A percentile compares a stretch with the other conserved stretches of the same genome.
Conservation (phyloP, 2,888 invertebrate genomes). For the Torymus texanus region DNA sequence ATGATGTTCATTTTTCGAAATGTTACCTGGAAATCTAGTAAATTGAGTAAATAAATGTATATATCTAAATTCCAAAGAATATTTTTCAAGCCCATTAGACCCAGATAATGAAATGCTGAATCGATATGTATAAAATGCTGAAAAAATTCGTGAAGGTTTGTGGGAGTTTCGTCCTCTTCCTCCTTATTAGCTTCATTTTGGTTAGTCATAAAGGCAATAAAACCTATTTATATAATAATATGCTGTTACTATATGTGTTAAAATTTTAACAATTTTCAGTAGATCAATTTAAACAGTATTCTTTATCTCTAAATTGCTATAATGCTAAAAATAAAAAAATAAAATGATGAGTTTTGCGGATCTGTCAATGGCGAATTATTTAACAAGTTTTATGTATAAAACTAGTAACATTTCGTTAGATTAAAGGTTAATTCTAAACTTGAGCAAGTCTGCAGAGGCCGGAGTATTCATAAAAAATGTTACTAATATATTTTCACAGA, state of each 20-base stretch:
- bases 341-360: no score
- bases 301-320: no score
- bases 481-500: no score
- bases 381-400: no score
- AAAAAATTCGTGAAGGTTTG: conserved; percentile 66
- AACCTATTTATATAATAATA: conserved; percentile 61
- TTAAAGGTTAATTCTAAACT: no score
- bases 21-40: conserved; percentile 68
- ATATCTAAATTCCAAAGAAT: conserved; percentile 71
- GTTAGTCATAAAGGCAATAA: conserved; percentile 66
- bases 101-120: conserved; percentile 68
- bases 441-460: no score
- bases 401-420: no score
- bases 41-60: conserved; percentile 64
- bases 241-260: background rate
- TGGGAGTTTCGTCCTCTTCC: conserved; percentile 65
- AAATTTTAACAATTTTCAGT: background rate
- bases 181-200: conserved; percentile 61
- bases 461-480: no score
- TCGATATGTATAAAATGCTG: conserved; percentile 64
- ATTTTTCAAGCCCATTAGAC: conserved; percentile 66
- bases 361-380: no score
- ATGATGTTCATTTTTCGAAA: no score
- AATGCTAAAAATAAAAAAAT: no score
- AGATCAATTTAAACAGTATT: no score